phyloP scores from a whole-genome alignment of 2,113 vertebrate genomes.

The Helogale parvula region DNA sequence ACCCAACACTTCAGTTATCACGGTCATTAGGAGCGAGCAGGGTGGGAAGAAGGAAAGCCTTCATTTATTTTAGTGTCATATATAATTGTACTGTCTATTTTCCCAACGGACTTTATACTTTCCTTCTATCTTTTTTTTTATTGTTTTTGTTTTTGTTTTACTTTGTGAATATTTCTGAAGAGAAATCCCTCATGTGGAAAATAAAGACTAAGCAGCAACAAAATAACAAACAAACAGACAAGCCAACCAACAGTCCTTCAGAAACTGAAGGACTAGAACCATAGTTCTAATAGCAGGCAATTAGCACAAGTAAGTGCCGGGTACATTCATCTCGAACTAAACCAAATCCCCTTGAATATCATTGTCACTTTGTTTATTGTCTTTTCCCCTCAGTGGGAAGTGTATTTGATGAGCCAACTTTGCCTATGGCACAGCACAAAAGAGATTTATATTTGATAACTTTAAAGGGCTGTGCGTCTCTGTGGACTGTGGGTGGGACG shows the following conservation, averaged over 20 bases:
- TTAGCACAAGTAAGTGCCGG: not conserved
- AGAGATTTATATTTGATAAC: not conserved
- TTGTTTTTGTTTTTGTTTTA: not conserved
- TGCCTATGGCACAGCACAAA: not conserved
- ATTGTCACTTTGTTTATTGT: not conserved
- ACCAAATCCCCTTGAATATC: not conserved
- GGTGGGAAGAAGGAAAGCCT: constrained; percentile 56
- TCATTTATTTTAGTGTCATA: constrained; percentile 65
- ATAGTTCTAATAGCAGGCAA: not conserved
- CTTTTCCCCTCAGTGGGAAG: constrained; percentile 3
- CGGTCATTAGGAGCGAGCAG: constrained; percentile 40
- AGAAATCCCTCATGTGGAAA: constrained; percentile 51
- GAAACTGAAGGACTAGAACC: constrained; percentile 14
- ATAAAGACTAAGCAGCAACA: constrained; percentile 46
- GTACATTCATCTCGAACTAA: constrained; percentile 38
- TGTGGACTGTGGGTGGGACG: not conserved
- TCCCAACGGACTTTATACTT: constrained; percentile 10
- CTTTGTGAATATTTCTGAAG: constrained; percentile 60
- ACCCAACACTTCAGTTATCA: constrained; percentile 62
- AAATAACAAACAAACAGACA: not conserved
- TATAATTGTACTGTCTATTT: constrained; percentile 77
- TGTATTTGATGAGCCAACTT: not conserved
- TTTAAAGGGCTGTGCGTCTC: not conserved
- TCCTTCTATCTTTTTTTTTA: constrained; percentile 25
- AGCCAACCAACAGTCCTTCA: not conserved